Conservation (phyloP, 2,888 invertebrate species). For the Sphaerolaimus hirsutus region DNA sequence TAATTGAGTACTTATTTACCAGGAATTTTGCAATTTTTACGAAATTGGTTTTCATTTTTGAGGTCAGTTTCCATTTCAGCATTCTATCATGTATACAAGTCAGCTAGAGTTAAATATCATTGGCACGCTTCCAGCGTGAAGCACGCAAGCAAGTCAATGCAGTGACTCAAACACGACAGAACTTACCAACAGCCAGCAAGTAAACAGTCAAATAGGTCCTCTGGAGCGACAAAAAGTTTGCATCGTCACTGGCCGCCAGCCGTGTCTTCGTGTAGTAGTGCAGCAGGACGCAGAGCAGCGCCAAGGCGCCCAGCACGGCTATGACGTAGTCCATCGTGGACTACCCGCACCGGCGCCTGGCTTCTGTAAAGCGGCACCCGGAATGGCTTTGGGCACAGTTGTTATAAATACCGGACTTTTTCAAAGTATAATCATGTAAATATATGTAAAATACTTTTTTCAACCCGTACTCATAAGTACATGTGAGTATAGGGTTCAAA, state of each 20-base stretch:
- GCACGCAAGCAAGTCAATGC: neutral
- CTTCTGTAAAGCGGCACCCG: too few species aligned
- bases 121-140: neutral
- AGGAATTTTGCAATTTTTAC: neutral
- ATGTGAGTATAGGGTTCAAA: too few species aligned
- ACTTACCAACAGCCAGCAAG: constrained; percentile 30
- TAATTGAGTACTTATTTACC: neutral
- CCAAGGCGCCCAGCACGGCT: constrained; percentile 12
- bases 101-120: too few species aligned
- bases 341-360: neutral
- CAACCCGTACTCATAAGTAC: too few species aligned
- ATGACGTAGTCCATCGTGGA: constrained; percentile 7
- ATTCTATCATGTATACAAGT: too few species aligned
- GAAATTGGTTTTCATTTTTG: neutral
- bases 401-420: too few species aligned
- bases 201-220: constrained; percentile 30
- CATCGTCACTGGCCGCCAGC: constrained; percentile 21
- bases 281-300: constrained; percentile 23
- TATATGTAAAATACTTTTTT: too few species aligned
- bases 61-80: too few species aligned
- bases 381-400: too few species aligned
- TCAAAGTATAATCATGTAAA: too few species aligned
- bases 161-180: constrained; percentile 1
- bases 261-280: constrained; percentile 26
- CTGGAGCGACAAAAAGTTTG: constrained; percentile 27